phyloP scores from a whole-genome alignment of 2,888 invertebrate species.

The Pheosia tremula region DNA sequence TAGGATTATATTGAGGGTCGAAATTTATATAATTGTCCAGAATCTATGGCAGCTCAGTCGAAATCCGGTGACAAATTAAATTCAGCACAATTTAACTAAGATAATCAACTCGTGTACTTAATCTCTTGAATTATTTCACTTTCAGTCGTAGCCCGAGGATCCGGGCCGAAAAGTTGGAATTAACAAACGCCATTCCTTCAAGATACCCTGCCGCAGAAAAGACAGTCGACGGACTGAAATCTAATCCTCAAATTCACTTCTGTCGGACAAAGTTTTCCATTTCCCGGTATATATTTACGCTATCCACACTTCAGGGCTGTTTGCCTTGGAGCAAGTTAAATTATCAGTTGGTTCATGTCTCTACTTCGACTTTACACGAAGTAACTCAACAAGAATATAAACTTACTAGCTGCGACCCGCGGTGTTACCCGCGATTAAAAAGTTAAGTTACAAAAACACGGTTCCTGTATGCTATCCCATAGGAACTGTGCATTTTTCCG shows the following conservation, averaged over 20 bases:
- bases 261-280: not conserved
- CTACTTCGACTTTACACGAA: not conserved
- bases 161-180: slow-evolving; percentile 2
- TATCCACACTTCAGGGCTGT: not conserved
- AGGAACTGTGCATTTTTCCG: no score
- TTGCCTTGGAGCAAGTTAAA: not conserved
- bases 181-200: not conserved
- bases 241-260: slow-evolving; percentile 7
- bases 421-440: no score
- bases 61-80: not conserved
- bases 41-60: no score
- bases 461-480: no score
- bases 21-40: no score
- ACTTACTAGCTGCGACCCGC: no score
- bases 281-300: not conserved
- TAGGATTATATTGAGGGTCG: no score
- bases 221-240: not conserved
- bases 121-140: not conserved
- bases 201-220: not conserved
- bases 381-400: not conserved
- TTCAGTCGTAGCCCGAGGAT: not conserved
- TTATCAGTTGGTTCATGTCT: not conserved
- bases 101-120: not conserved
- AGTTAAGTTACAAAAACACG: no score
- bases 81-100: not conserved